A percentile compares a stretch with the other conserved stretches of the same genome.
These are phyloP conservation scores for Podotricha telesiphe DNA, from an alignment of 2,888 invertebrate species.

Conservation along the genomic window DNA sequence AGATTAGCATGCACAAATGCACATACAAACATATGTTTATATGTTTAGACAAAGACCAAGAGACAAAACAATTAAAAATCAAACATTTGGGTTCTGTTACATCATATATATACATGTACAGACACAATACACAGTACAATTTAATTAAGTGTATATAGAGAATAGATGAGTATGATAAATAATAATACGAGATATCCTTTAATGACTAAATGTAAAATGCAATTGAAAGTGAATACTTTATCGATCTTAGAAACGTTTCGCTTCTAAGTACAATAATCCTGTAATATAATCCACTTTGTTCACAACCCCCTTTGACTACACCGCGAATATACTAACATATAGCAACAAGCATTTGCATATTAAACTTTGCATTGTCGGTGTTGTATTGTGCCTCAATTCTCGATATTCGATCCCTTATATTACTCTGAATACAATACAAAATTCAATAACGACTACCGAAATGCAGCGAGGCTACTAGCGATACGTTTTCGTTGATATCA, in stretches of 20 bases:
- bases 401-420: conserved; percentile 36
- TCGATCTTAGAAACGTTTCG: neutral
- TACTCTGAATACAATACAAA: conserved; percentile 31
- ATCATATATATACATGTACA: no score
- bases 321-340: conserved; percentile 12
- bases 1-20: no score
- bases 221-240: neutral
- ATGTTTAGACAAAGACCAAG: no score
- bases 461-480: conserved; percentile 12
- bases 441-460: conserved; percentile 33
- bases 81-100: no score
- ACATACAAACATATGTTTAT: no score
- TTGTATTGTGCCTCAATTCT: conserved; percentile 31
- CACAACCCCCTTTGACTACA: conserved; percentile 24
- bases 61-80: no score
- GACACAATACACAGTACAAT: no score
- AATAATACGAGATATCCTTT: no score
- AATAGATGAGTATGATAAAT: no score
- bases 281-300: conserved; percentile 22
- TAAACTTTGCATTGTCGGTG: conserved; percentile 37
- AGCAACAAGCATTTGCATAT: conserved; percentile 35
- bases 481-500: conserved; percentile 17
- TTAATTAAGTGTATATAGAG: no score
- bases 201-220: neutral
- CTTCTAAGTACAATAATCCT: conserved; percentile 12